Conservation (phyloP, 2,888 invertebrate species). For the Cantharis rustica region DNA sequence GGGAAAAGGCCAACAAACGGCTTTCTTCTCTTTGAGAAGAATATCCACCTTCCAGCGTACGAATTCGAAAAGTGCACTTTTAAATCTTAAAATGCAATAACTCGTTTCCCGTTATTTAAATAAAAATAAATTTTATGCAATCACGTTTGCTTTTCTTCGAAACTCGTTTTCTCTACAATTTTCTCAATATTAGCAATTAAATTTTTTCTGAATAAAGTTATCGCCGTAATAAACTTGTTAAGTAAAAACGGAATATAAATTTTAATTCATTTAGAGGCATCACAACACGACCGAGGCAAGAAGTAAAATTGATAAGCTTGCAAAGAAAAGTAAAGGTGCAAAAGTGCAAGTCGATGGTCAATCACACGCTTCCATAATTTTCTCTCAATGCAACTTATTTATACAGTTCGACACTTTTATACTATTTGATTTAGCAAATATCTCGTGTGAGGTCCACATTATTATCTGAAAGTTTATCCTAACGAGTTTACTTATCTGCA, state of each 20-base stretch:
- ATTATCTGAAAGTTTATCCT: conserved; percentile 10
- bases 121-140: background rate
- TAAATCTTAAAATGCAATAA: background rate
- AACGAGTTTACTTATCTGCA: conserved; percentile 23
- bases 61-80: background rate
- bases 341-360: background rate
- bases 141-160: background rate
- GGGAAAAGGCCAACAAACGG: background rate
- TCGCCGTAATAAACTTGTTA: background rate
- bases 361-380: background rate
- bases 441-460: conserved; percentile 21
- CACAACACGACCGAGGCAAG: background rate
- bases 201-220: background rate
- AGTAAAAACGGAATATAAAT: background rate
- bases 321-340: background rate
- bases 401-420: conserved; percentile 9
- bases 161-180: background rate
- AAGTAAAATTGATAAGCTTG: background rate
- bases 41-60: background rate
- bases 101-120: background rate
- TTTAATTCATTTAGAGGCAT: background rate
- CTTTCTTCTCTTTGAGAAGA: background rate
- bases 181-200: background rate
- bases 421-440: conserved; percentile 12
- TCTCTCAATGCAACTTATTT: background rate